Base-by-base conservation (phyloP, 1,140 invertebrate species). In the Drosophila chauvacae region DNA sequence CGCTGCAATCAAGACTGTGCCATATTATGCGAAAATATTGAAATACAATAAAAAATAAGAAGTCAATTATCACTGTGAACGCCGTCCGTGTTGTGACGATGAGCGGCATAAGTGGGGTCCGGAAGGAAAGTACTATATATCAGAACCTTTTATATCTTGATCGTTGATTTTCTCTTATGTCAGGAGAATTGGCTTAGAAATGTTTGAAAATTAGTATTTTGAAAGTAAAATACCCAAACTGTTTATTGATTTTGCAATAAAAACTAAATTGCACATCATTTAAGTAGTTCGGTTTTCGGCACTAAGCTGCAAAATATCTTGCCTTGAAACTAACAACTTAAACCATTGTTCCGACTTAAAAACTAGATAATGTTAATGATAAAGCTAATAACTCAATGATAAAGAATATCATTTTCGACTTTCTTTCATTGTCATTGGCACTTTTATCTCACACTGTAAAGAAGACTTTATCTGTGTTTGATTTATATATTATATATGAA, bases 1-100 rank as follows among this genome's bases (percentile, higher is more conserved):
- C n/a, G 28, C n/a, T 16, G 28, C 53, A 20, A 69, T 68, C 26
- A 16, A 50, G 60, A 48, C 20, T 69, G 28, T 51, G 48, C 13
- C 55, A 59, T n/a, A 37, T 44, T 37, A 26, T 13, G 16, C 7
- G 20, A 35, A 60, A 51, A n/a, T 50, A 47, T 47, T 45, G 14
- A 14, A 30, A 59, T 23, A 47, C 7, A 18, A 18, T n/a, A 26
- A 50, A 33, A 33, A 18, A 33, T 18, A 51, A 51, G 5, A 18
- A 51, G 2, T 51, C n/a, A 51, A 33, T 50, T 50, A 50, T 48
- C 23, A n/a, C 23, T 28, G 14, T 26, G 5, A 37, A 16, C 11
- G 35, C 35, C 4, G 13, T 37, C 13, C 4, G 37, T 39, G 37
- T 3, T 42, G n/a, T 18, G 16, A n/a, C 41, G 16, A 42, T 18